phyloP scores from a whole-genome alignment of 2,888 invertebrate genomes.

The Drosophila vallismaia region DNA sequence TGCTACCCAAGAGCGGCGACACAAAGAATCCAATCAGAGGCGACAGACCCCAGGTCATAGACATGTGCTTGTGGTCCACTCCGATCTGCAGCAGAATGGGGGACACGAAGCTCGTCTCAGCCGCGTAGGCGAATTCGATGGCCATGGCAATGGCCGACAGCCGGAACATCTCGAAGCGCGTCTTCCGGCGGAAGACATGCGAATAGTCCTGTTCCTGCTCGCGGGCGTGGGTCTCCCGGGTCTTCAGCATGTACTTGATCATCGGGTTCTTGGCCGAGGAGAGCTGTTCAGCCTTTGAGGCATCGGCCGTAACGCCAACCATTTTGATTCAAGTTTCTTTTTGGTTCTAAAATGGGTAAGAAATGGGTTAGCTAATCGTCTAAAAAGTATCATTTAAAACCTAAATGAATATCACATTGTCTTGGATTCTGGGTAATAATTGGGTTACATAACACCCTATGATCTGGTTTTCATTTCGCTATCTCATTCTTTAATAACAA shows the following conservation, averaged over 20 bases:
- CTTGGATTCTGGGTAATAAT: not conserved
- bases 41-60: conserved; percentile 84
- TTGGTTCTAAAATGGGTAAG: not conserved
- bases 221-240: conserved; percentile 82
- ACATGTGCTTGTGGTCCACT: conserved; percentile 86
- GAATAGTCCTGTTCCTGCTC: conserved; percentile 82
- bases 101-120: conserved; percentile 88
- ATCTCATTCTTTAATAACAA: conserved; percentile 40
- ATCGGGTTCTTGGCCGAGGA: conserved; percentile 81
- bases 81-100: conserved; percentile 87
- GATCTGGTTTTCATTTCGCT: conserved; percentile 17
- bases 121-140: conserved; percentile 88
- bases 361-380: no score
- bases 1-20: conserved; percentile 85
- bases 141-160: conserved; percentile 84
- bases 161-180: conserved; percentile 81
- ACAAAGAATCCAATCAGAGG: conserved; percentile 83
- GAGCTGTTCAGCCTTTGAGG: conserved; percentile 65
- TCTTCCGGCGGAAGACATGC: conserved; percentile 83
- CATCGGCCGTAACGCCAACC: conserved; percentile 79
- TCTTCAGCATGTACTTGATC: conserved; percentile 82
- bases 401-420: not conserved
- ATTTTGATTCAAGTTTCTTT: conserved; percentile 55
- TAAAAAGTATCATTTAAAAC: not conserved
- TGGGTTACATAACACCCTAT: not conserved